Evolutionary conservation across 37 sponge, comb jelly and placozoan genomes (phyloP).

Genomic region (Eunapius fragilis): DNA sequence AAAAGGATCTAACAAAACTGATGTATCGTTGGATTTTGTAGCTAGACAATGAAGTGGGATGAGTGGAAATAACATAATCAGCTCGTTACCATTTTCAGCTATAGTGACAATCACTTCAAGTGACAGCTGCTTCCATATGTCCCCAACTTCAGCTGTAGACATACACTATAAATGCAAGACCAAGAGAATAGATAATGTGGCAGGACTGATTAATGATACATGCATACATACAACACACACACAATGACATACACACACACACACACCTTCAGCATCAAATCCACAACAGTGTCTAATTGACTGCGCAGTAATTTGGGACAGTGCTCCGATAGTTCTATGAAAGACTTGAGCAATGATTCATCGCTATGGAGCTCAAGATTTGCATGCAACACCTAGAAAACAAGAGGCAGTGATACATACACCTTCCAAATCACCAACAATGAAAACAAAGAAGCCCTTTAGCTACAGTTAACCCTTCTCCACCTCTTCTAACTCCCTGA

Average conservation of each 20-base stretch:
- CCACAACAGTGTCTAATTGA: conserved; percentile 66
- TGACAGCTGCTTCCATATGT: conserved; percentile 87
- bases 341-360: conserved; percentile 78
- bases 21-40: no score
- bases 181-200: no score
- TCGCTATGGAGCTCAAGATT: conserved; percentile 70
- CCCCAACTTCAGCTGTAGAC: conserved; percentile 52
- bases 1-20: no score
- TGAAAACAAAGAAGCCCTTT: neutral
- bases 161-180: conserved; percentile 39
- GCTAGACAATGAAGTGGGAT: neutral
- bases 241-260: neutral
- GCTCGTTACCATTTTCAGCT: conserved; percentile 82
- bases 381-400: conserved; percentile 65
- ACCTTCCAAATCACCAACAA: neutral
- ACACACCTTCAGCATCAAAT: conserved; percentile 81
- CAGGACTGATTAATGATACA: neutral
- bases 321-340: conserved; percentile 92
- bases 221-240: neutral
- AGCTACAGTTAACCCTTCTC: neutral
- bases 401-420: neutral
- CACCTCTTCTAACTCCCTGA: no score
- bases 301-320: conserved; percentile 87
- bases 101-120: conserved; percentile 90
- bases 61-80: neutral